A percentile compares a stretch with the other conserved stretches of the same genome.
Evolutionary conservation across 2,888 invertebrate species (phyloP).

Genomic region (Lissonota sp.): DNA sequence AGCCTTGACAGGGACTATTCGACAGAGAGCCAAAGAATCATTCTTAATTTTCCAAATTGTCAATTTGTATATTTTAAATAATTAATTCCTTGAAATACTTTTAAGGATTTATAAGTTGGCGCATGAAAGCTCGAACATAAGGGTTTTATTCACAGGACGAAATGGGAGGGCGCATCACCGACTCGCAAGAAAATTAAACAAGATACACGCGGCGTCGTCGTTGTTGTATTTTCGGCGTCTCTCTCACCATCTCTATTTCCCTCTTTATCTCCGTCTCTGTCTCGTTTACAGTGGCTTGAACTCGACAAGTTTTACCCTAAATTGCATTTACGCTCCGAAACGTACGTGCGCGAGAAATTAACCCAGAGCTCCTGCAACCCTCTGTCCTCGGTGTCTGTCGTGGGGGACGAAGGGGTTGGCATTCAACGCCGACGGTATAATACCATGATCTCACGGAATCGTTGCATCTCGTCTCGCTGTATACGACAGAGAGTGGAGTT

Average conservation of each 20-base stretch:
- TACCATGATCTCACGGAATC: constrained; percentile 9
- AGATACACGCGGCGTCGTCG: constrained; percentile 27
- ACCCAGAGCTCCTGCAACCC: constrained; percentile 22
- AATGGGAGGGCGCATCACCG: too few species aligned
- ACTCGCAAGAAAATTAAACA: constrained; percentile 45
- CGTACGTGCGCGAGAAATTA: constrained; percentile 40
- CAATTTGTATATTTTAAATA: too few species aligned
- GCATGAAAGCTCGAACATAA: too few species aligned
- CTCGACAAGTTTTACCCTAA: constrained; percentile 51
- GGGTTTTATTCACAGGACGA: too few species aligned
- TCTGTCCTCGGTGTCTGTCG: constrained; percentile 11
- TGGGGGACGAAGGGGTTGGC: too few species aligned
- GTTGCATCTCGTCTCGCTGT: constrained; percentile 4
- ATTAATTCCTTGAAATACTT: too few species aligned
- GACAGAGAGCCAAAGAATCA: too few species aligned
- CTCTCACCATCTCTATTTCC: constrained; percentile 13
- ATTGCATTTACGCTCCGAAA: constrained; percentile 57
- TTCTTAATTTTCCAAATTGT: too few species aligned
- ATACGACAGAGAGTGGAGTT: neutral
- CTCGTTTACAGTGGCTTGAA: constrained; percentile 36
- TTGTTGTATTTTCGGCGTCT: constrained; percentile 3
- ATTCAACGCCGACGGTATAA: neutral
- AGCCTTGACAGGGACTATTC: too few species aligned
- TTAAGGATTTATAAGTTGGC: too few species aligned
- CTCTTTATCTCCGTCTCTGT: constrained; percentile 30